Conservation (phyloP, 2,888 invertebrate genomes). For the Agrotis puta region DNA sequence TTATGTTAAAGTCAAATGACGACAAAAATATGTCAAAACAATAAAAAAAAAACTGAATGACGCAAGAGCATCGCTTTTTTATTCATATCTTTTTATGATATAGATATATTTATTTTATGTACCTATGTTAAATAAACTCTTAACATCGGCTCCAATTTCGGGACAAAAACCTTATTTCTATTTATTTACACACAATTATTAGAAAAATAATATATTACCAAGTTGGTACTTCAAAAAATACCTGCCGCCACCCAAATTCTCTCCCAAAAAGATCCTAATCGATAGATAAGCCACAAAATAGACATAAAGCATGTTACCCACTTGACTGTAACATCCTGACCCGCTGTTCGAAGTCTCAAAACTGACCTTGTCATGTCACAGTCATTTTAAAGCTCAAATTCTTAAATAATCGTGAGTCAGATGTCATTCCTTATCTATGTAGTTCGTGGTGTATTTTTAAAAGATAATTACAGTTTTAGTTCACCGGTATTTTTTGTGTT, state of each 20-base stretch:
- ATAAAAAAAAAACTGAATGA: no score
- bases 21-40: no score
- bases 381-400: conserved; percentile 72
- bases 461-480: conserved; percentile 20
- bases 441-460: conserved; percentile 39
- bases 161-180: no score
- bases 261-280: conserved; percentile 4
- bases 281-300: conserved; percentile 25
- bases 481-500: conserved; percentile 4
- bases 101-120: no score
- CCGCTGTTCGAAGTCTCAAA: conserved; percentile 26
- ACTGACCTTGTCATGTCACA: conserved; percentile 68
- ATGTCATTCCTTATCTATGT: conserved; percentile 81
- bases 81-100: no score
- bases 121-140: no score
- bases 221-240: not conserved
- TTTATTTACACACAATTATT: no score
- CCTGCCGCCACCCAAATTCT: not conserved
- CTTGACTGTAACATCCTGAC: conserved; percentile 42
- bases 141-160: no score
- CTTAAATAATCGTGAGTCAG: conserved; percentile 82
- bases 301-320: conserved; percentile 21
- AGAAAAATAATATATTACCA: no score
- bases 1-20: no score
- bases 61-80: not conserved